Evolutionary conservation across 23 tunicate genomes (phyloP).

Genomic region (Phallusia fumigata): DNA sequence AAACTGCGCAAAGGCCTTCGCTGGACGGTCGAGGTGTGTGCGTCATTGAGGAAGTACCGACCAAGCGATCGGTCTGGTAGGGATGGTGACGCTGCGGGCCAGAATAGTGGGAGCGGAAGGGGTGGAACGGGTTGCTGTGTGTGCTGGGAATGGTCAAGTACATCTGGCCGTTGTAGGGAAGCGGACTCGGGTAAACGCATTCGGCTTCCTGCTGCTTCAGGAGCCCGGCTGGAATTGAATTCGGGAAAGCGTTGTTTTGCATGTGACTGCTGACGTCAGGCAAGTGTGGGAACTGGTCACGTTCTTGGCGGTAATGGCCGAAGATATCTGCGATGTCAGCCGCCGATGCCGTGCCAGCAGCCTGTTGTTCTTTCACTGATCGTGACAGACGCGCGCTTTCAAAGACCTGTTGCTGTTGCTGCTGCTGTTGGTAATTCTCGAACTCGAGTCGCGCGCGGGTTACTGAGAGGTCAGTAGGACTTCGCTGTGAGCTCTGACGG

Average conservation of each 20-base stretch:
- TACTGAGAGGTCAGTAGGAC: slow-evolving; percentile 68
- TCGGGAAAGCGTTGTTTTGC: slow-evolving; percentile 21
- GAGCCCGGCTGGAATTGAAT: slow-evolving; percentile 21
- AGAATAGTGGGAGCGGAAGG: slow-evolving; percentile 45
- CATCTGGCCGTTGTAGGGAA: slow-evolving; percentile 61
- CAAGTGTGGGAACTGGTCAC: slow-evolving; percentile 25
- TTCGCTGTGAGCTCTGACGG: slow-evolving; percentile 31
- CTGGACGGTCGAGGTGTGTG: slow-evolving; percentile 47
- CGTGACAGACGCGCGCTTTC: slow-evolving; percentile 35
- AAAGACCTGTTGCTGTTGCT: slow-evolving; percentile 5
- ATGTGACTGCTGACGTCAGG: slow-evolving; percentile 1
- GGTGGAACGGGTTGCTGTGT: slow-evolving; percentile 27
- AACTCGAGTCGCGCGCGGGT: slow-evolving; percentile 28
- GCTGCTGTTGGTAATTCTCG: slow-evolving; percentile 24
- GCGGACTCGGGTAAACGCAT: slow-evolving; percentile 15
- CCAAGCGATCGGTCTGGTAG: slow-evolving; percentile 26
- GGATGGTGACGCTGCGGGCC: slow-evolving; percentile 39
- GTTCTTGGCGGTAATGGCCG: slow-evolving; percentile 34
- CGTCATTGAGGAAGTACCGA: slow-evolving; percentile 11
- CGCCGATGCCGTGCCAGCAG: slow-evolving; percentile 14
- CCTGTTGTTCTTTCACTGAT: slow-evolving; percentile 29
- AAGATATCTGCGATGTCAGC: slow-evolving; percentile 35
- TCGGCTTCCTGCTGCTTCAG: slow-evolving; percentile 38
- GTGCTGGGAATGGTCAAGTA: slow-evolving; percentile 53
- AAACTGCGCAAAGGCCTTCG: slow-evolving; percentile 95